These are phyloP conservation scores for Phoronis australis DNA, from an alignment of 2,888 invertebrate genomes.

Conservation along the genomic window DNA sequence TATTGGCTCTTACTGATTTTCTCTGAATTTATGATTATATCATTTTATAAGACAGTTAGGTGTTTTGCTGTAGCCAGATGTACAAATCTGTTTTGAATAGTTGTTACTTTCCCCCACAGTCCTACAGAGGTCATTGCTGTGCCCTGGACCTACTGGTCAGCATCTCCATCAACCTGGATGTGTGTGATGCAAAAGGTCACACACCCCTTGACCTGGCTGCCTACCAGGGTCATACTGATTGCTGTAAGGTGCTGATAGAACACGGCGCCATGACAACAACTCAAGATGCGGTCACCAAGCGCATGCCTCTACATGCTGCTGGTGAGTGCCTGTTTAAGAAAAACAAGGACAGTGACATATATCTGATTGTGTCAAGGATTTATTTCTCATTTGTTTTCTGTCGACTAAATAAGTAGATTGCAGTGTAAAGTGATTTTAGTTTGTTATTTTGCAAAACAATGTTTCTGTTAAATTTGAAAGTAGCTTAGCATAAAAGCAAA, in stretches of 20 bases:
- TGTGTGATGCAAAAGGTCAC: conserved; percentile 57
- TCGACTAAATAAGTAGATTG: no score
- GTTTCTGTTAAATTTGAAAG: no score
- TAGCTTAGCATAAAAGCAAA: no score
- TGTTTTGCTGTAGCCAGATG: background rate
- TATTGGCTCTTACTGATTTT: no score
- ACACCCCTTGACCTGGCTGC: conserved; percentile 62
- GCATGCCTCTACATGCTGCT: conserved; percentile 60
- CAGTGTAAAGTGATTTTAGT: no score
- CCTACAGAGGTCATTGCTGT: conserved; percentile 60
- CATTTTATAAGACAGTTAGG: background rate
- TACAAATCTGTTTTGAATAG: background rate
- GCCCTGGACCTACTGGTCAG: conserved; percentile 58
- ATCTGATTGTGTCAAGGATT: no score
- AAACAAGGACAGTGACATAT: background rate
- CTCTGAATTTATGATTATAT: background rate
- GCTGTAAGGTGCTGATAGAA: conserved; percentile 58
- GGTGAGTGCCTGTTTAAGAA: conserved; percentile 21
- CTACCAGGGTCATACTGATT: conserved; percentile 58
- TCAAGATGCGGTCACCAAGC: conserved; percentile 54
- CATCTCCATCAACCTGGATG: conserved; percentile 59
- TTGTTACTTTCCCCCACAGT: conserved; percentile 34
- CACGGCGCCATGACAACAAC: conserved; percentile 59
- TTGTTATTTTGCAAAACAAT: no score
- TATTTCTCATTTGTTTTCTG: no score